phyloP scores from a whole-genome alignment of 2,888 invertebrate genomes.

The Tenthredo scrophulariae region DNA sequence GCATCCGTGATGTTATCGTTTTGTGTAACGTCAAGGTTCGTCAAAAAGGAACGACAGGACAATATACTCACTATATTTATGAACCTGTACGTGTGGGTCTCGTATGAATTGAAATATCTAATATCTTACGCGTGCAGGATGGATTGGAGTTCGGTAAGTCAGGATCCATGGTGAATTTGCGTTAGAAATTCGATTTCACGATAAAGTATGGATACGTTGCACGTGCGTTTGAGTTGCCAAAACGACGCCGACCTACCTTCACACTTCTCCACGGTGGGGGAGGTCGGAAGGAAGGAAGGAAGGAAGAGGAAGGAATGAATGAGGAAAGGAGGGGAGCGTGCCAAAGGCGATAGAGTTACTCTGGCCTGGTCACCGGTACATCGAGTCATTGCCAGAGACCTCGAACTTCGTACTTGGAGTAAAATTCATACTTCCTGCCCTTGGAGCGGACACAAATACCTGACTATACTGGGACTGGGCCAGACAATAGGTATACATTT shows the following conservation, averaged over 20 bases:
- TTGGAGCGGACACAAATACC: constrained; percentile 1
- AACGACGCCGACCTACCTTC: constrained; percentile 20
- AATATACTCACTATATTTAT: neutral
- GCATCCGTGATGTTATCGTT: constrained; percentile 17
- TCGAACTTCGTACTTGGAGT: constrained; percentile 33
- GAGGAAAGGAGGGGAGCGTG: neutral
- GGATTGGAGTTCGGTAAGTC: neutral
- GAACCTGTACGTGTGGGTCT: neutral
- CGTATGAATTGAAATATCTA: neutral
- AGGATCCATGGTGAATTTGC: neutral
- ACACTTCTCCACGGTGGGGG: neutral
- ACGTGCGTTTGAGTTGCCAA: constrained; percentile 1
- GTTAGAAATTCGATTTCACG: neutral
- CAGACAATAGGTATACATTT: neutral
- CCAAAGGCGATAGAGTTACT: constrained; percentile 16
- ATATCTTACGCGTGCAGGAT: neutral
- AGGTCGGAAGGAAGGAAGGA: neutral
- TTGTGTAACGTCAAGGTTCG: neutral
- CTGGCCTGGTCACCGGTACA: constrained; percentile 24
- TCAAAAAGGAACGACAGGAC: neutral
- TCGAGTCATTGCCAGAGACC: constrained; percentile 43
- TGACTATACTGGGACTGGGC: constrained; percentile 3
- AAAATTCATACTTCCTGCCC: constrained; percentile 23
- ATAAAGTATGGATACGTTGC: neutral
- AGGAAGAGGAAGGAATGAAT: neutral